phyloP scores from a whole-genome alignment of 2,113 vertebrate species.

The Chelonoidis abingdonii region DNA sequence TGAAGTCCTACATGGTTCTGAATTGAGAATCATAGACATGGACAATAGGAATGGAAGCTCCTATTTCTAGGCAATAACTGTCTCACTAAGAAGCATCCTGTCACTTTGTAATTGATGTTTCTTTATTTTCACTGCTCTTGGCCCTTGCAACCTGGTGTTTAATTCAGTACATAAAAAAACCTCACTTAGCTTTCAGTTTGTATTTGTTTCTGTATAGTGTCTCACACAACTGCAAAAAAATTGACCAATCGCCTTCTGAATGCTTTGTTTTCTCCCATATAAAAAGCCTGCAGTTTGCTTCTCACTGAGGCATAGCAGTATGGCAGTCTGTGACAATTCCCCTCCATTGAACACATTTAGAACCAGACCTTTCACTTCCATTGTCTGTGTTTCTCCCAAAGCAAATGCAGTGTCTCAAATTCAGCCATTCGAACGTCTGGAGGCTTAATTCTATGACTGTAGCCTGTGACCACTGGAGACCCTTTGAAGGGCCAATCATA shows the following conservation, averaged over 20 bases:
- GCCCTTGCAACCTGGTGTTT: slow-evolving; percentile 30
- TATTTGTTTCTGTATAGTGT: not conserved
- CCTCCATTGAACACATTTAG: not conserved
- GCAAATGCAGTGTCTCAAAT: not conserved
- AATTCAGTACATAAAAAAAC: slow-evolving; percentile 22
- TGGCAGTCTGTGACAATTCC: not conserved
- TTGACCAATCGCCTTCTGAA: not conserved
- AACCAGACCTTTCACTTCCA: not conserved
- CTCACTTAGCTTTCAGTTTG: not conserved
- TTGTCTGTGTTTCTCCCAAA: not conserved
- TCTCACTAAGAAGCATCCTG: not conserved
- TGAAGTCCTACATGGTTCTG: not conserved
- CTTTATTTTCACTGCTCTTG: slow-evolving; percentile 4
- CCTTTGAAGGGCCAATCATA: not conserved
- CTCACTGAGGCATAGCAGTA: not conserved
- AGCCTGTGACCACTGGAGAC: not conserved
- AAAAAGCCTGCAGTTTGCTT: not conserved
- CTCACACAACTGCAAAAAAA: not conserved
- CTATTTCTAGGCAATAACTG: not conserved
- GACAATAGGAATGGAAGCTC: not conserved
- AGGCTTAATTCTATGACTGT: not conserved
- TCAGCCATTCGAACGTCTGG: not conserved
- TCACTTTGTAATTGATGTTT: not conserved
- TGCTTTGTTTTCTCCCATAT: not conserved
- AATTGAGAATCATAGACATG: not conserved